A percentile compares a stretch with the other conserved stretches of the same genome.
These are phyloP conservation scores for Takifugu ocellatus DNA, from an alignment of 2,797 vertebrate species.

Conservation along the genomic window DNA sequence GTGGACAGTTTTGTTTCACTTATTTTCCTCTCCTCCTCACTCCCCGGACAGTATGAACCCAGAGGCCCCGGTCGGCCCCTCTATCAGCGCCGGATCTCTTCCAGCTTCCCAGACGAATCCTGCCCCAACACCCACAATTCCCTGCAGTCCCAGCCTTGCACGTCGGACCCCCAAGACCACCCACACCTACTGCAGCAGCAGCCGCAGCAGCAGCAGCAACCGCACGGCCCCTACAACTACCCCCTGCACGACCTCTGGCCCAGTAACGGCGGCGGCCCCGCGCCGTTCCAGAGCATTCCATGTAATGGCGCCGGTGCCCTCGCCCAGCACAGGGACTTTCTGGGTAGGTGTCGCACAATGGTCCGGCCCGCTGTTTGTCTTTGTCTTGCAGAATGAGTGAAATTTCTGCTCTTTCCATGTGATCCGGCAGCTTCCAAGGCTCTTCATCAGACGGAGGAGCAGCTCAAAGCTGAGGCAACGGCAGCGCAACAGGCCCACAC, in stretches of 20 bases:
- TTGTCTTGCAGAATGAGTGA: not conserved
- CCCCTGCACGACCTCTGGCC: conserved; percentile 91
- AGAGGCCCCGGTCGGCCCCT: conserved; percentile 97
- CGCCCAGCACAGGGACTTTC: conserved; percentile 84
- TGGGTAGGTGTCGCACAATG: conserved; percentile 76
- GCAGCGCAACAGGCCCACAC: conserved; percentile 67
- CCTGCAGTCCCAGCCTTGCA: conserved; percentile 72
- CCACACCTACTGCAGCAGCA: conserved; percentile 75
- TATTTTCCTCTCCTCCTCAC: not conserved
- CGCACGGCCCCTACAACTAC: conserved; percentile 80
- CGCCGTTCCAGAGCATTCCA: conserved; percentile 95
- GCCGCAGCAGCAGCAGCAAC: conserved; percentile 75
- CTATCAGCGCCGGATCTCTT: conserved; percentile 98
- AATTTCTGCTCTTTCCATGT: not conserved
- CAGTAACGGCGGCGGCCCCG: conserved; percentile 81
- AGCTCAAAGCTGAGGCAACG: conserved; percentile 76
- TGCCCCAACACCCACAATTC: conserved; percentile 84
- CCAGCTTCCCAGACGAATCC: conserved; percentile 87
- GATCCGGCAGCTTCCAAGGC: conserved; percentile 79
- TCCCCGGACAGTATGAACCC: conserved; percentile 90
- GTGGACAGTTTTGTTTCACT: not conserved
- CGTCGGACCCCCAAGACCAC: conserved; percentile 84
- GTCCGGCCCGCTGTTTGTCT: not conserved
- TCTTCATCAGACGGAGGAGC: conserved; percentile 84
- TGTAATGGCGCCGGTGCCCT: conserved; percentile 92